Evolutionary conservation across 2,797 vertebrate genomes (phyloP), one percentile per base, ranked within the genome.

Genomic region (Sarcoramphus papa): DNA sequence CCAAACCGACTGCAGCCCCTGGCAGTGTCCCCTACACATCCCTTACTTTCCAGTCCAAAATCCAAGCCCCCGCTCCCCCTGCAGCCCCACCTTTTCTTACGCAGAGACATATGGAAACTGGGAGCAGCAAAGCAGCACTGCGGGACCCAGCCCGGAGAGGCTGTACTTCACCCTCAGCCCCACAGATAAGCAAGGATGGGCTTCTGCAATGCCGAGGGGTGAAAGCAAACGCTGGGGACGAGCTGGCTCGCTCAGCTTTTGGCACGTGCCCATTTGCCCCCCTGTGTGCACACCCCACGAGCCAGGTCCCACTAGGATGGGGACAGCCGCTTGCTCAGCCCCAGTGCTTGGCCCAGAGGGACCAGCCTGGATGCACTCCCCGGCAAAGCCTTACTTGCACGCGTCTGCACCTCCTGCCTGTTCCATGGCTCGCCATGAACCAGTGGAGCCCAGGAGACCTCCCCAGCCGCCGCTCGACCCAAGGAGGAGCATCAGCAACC

Each of bases 171-270:
- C 10, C 65, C 60, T 54, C 50, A 78, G 15, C 2, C 27, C 64
- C 2, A 3, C 19, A 20, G 72, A 70, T 74, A 63, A 81, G 43
- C 62, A 70, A 31, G 81, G 86, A 65, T 3, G 50, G 40, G 73
- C 31, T 88, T 30, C 64, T 3, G 62, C 77, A 78, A 22, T 0
- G 3, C 65, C 1, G 4, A 6, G 53, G 31, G 63, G 65, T 60
- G n/a, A 78, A 83, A 78, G 89, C 28, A 13, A 91, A 35, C 0
- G 12, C 48, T 2, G 1, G 56, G 57, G 47, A 74, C 0, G 14
- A 30, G 56, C 3, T 28, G 30, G 37, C 43, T 31, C 0, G 0
- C 24, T 48, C 81, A 35, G 41, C 54, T 84, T n/a, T 57, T 28
- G 72, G 45, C 62, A 35, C 0, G 1, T n/a, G 48, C 56, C 73